A percentile compares a stretch with the other conserved stretches of the same genome.
These are phyloP conservation scores for Tholera decimalis DNA, from an alignment of 2,888 invertebrate genomes.

Conservation along the genomic window DNA sequence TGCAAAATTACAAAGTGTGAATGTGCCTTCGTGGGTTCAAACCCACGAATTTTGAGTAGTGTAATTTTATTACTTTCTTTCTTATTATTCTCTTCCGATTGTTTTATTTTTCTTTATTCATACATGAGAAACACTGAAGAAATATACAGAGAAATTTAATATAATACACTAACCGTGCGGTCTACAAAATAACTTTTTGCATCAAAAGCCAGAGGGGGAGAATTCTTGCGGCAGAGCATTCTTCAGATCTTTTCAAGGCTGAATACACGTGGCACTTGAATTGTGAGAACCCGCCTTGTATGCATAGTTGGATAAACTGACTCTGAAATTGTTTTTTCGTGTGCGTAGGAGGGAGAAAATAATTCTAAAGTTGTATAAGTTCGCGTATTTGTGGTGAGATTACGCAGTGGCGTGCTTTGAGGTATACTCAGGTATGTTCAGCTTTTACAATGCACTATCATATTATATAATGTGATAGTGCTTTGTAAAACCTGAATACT, in stretches of 20 bases:
- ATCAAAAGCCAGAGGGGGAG: conserved; percentile 38
- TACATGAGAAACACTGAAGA: neutral
- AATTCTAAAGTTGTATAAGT: conserved; percentile 18
- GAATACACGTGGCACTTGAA: conserved; percentile 47
- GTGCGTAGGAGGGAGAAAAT: conserved; percentile 14
- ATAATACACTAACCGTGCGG: neutral
- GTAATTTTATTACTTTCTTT: too few species aligned
- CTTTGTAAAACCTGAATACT: too few species aligned
- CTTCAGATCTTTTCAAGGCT: conserved; percentile 51
- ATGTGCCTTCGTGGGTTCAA: too few species aligned
- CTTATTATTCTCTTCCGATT: too few species aligned
- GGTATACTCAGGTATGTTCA: too few species aligned
- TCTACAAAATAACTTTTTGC: conserved; percentile 26
- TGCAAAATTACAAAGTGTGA: too few species aligned
- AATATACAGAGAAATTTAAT: neutral
- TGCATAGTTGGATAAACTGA: conserved; percentile 54
- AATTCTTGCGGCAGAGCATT: conserved; percentile 41
- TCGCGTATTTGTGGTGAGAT: neutral
- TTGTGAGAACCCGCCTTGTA: conserved; percentile 29
- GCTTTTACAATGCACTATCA: too few species aligned
- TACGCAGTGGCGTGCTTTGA: neutral
- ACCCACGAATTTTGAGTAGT: too few species aligned
- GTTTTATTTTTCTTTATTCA: too few species aligned
- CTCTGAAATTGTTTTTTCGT: conserved; percentile 53
- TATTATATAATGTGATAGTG: too few species aligned